Evolutionary conservation across 2,113 vertebrate genomes (phyloP).

Genomic region (Oreotrochilus melanogaster): DNA sequence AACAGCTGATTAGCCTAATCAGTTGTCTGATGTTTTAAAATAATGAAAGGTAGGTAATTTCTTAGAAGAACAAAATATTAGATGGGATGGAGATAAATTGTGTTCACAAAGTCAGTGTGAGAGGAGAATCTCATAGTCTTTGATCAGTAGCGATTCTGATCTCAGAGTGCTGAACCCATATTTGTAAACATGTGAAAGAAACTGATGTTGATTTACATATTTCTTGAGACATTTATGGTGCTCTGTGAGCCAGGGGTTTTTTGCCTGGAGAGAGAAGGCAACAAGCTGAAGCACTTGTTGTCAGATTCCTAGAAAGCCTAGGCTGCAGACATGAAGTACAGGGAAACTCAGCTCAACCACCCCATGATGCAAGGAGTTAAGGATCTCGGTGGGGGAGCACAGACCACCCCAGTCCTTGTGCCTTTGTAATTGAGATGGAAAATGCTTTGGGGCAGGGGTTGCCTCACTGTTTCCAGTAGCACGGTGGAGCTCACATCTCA

Average conservation of each 20-base stretch:
- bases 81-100: background rate
- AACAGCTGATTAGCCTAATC: background rate
- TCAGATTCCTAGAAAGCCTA: background rate
- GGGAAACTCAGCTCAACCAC: background rate
- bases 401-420: background rate
- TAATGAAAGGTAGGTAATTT: background rate
- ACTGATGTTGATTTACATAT: background rate
- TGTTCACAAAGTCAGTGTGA: background rate
- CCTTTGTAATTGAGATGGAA: background rate
- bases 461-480: background rate
- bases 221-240: background rate
- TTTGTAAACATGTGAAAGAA: background rate
- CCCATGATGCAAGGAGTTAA: fast-evolving
- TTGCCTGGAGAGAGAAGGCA: background rate
- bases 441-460: background rate
- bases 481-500: background rate
- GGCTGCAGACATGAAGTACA: background rate
- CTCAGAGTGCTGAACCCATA: background rate
- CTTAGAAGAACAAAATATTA: background rate
- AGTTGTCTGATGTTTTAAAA: background rate
- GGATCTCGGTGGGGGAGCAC: background rate
- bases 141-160: background rate
- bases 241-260: background rate
- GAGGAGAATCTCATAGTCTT: background rate
- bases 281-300: background rate